phyloP scores from a whole-genome alignment of 2,888 invertebrate species.

The Panzeria rudis region DNA sequence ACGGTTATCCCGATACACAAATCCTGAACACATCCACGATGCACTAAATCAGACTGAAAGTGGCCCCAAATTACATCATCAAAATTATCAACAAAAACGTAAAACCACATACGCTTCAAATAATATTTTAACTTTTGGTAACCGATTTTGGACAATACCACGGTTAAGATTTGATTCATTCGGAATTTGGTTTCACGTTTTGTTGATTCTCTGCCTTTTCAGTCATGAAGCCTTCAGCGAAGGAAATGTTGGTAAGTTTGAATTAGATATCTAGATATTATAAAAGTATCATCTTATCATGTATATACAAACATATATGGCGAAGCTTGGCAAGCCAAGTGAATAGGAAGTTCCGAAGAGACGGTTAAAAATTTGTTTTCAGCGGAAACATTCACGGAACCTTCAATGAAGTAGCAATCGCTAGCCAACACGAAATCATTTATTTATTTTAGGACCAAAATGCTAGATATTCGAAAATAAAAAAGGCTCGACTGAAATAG shows the following conservation, averaged over 20 bases:
- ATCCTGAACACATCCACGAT: slow-evolving; percentile 23
- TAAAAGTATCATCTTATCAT: too few relatives aligned
- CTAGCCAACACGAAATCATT: too few relatives aligned
- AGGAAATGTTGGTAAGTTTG: slow-evolving; percentile 83
- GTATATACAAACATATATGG: too few relatives aligned
- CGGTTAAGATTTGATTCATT: slow-evolving; percentile 74
- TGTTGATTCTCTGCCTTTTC: slow-evolving; percentile 76
- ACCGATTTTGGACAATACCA: slow-evolving; percentile 11
- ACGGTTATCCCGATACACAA: slow-evolving; percentile 38
- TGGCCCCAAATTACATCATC: background rate
- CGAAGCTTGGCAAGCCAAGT: too few relatives aligned
- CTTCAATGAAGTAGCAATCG: too few relatives aligned
- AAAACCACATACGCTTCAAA: slow-evolving; percentile 25
- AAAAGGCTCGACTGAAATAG: too few relatives aligned
- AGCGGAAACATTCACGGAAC: too few relatives aligned
- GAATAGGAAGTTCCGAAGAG: too few relatives aligned
- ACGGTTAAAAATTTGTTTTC: too few relatives aligned
- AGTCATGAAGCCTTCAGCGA: slow-evolving; percentile 80
- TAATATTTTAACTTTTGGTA: background rate
- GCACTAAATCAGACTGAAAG: slow-evolving; percentile 36
- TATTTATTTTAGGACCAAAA: too few relatives aligned
- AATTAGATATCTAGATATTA: too few relatives aligned
- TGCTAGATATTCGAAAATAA: too few relatives aligned
- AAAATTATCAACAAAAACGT: slow-evolving; percentile 28
- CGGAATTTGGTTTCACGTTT: slow-evolving; percentile 74